phyloP scores from a whole-genome alignment of 1,140 invertebrate genomes.

The Trichogramma pretiosum region DNA sequence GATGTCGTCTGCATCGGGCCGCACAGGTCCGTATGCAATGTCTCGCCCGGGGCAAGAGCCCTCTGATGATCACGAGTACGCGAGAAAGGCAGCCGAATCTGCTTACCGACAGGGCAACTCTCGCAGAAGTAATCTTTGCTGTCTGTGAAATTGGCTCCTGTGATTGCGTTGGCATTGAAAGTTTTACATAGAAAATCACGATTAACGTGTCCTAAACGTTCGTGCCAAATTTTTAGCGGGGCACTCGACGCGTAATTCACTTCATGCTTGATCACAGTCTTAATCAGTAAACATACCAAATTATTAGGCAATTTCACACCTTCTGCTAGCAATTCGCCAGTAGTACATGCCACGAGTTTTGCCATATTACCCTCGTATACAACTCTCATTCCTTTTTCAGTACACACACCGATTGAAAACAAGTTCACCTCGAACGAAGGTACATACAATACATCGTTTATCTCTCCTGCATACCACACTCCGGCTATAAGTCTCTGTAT shows the following conservation, averaged over 20 bases:
- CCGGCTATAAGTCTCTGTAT: background rate
- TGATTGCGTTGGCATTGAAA: conserved; percentile 15
- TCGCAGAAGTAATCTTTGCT: conserved; percentile 18
- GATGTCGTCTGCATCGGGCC: conserved; percentile 29
- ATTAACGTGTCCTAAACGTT: conserved; percentile 23
- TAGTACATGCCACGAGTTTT: too few species aligned
- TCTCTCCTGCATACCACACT: background rate
- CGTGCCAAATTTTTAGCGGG: too few species aligned
- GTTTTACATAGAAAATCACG: conserved; percentile 19
- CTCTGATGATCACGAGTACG: conserved; percentile 5
- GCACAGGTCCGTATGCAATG: conserved; percentile 28
- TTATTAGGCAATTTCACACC: conserved; percentile 11
- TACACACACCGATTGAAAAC: too few species aligned
- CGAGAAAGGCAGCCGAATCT: conserved; percentile 11
- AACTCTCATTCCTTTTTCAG: too few species aligned
- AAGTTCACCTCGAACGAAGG: background rate
- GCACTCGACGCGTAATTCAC: conserved; percentile 6
- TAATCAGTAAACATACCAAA: conserved; percentile 11
- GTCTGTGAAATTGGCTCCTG: background rate
- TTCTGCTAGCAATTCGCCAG: conserved; percentile 1
- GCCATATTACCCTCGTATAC: too few species aligned
- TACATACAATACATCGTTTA: background rate
- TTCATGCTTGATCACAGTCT: conserved; percentile 9
- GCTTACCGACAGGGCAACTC: conserved; percentile 19
- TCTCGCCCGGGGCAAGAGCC: conserved; percentile 5